Evolutionary conservation across 2,888 invertebrate genomes (phyloP), one percentile per base, ranked within the genome.

Genomic region (Beris morrisii): DNA sequence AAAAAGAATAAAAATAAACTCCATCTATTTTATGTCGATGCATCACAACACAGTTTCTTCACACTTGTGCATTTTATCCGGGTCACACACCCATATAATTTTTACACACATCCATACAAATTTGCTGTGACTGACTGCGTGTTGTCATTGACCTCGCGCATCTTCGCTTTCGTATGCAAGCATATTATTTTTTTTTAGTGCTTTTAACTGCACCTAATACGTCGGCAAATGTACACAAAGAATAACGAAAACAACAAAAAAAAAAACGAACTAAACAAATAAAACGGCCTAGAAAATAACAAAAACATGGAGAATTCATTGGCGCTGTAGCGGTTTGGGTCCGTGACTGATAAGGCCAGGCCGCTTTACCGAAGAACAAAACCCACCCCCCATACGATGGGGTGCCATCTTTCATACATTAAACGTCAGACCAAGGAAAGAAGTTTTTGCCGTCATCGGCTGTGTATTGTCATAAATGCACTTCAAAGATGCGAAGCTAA

Each of bases 111-210:
- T 6, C 11, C 30, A 43, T 9, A 32, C 28, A 12, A 1, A 31
- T 9, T 56, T 28, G 44, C 12, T 38, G 43, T 12, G 11, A 32
- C 6, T 43, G 57, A 13, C 57, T 44, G 7, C 44, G 45, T 43
- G 38, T 57, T 57, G 57, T 57, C 57, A 57, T 57, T 57, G 57
- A 57, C 57, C 57, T 57, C 57, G 57, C 57, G 57, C 32, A 32
- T 32, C 48, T 22, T 48, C 48, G 22, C 48, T 48, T 48, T 13
- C 22, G 48, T 48, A 48, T 13, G 13, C 22, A 22, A 30, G n/a
- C 4, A n/a, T 22, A 30, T 30, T 30, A 2, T 54, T 5, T 22
- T 22, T 22, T 54, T 5, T 1, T 15, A 15, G 22, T 22, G 32
- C 12, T 13, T 31, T n/a, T 38, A 43, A 57, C 6, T 38, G 44